Evolutionary conservation across 2,888 invertebrate species (phyloP).

Genomic region (Pristionchus mayeri): DNA sequence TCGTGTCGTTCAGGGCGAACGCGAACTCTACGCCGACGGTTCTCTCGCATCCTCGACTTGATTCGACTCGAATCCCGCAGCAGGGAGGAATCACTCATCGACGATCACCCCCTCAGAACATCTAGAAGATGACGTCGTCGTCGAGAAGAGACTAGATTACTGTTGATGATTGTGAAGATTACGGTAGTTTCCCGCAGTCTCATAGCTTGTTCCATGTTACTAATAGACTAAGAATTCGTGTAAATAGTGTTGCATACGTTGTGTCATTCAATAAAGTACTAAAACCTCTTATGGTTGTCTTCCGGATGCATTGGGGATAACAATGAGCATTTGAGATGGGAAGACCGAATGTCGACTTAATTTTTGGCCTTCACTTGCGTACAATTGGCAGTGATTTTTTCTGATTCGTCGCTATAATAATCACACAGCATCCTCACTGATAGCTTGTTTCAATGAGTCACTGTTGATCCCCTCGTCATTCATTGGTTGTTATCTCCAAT

Average conservation of each 20-base stretch:
- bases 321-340: too few relatives aligned
- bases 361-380: background rate
- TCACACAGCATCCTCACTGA: background rate
- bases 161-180: background rate
- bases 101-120: conserved; percentile 24
- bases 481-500: background rate
- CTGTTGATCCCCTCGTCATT: background rate
- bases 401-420: background rate
- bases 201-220: conserved; percentile 1
- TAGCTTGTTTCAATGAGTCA: background rate
- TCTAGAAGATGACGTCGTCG: background rate
- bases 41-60: conserved; percentile 19
- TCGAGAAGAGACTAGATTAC: background rate
- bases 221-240: background rate
- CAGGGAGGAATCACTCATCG: conserved; percentile 23
- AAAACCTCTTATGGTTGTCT: too few relatives aligned
- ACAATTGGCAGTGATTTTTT: background rate
- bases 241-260: background rate
- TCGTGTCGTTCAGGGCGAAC: background rate
- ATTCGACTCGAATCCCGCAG: background rate
- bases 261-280: conserved; percentile 28
- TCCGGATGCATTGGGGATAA: too few relatives aligned
- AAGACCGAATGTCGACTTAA: background rate
- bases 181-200: background rate
- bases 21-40: conserved; percentile 19